Base-by-base conservation (phyloP, 2,113 vertebrate genomes). In the Tragelaphus buxtoni region DNA sequence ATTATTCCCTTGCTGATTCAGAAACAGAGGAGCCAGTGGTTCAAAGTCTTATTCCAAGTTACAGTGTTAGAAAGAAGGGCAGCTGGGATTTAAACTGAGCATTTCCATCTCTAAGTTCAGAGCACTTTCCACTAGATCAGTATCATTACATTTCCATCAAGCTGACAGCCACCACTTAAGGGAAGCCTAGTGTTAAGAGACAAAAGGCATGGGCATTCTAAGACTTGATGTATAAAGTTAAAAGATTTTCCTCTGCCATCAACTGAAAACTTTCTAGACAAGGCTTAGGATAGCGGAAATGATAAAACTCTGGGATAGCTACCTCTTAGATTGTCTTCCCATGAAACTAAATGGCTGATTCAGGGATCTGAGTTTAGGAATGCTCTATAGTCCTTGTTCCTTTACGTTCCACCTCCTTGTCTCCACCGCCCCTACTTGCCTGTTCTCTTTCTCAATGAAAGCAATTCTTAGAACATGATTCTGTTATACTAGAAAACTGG, bases 391-490 rank as follows among this genome's bases (percentile, higher is more conserved):
- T 91, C 69, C 58, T 93, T 55, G n/a, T 79, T 93, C 55, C 79
- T 93, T 79, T 87, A 72, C 17, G 61, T 85, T 90, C 26, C 24
- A 88, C 32, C 28, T 30, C 28, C 49, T 32, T 49, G 30, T 47
- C 76, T n/a, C 47, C 30, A 3, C 47, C 10, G 18, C 51, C 12
- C 30, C 79, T 32, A 55, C 12, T 45, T n/a, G 5, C 20, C 82
- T 39, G 3, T 17, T 91, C 79, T 93, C 82, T 90, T 72, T 60
- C 81, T 94, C 53, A 94, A 61, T 82, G 90, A 93, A 94, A 93
- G 53, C n/a, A 80, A 55, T 82, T 96, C 90, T 91, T 61, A 91
- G n/a, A 93, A 76, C 2, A 32, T 51, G 3, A 63, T 16, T 77
- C 28, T 60, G 24, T 58, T 94, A 90, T 51, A 49, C 12, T 51